Percentiles rank a stretch among this genome's conserved stretches.
These are phyloP conservation scores for Danaus chrysippus DNA, from an alignment of 2,888 invertebrate genomes.

Conservation along the genomic window DNA sequence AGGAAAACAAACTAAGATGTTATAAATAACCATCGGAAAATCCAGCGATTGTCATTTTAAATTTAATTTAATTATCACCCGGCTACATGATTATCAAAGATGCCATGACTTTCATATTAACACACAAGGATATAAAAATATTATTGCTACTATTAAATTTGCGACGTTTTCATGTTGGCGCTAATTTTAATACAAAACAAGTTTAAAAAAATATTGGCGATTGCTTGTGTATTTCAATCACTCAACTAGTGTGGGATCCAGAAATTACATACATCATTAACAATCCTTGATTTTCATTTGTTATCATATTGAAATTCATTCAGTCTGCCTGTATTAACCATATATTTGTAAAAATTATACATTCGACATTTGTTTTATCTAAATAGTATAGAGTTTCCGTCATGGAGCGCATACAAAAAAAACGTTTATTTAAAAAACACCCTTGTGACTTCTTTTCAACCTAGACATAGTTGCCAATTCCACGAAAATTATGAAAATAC, in stretches of 20 bases:
- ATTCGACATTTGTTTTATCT: too few relatives aligned
- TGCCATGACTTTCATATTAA: slow-evolving; percentile 4
- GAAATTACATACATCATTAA: too few relatives aligned
- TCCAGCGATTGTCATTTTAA: neutral
- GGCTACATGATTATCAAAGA: neutral
- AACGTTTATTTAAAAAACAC: too few relatives aligned
- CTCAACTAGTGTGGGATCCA: too few relatives aligned
- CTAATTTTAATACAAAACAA: neutral
- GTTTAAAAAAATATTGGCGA: neutral
- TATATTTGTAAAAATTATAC: too few relatives aligned
- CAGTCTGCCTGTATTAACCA: too few relatives aligned
- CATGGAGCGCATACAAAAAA: too few relatives aligned
- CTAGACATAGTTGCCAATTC: slow-evolving; percentile 2
- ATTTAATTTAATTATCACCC: slow-evolving; percentile 4
- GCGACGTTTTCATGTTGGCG: neutral
- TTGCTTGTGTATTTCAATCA: neutral
- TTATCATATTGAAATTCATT: too few relatives aligned
- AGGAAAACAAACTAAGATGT: neutral
- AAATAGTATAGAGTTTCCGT: too few relatives aligned
- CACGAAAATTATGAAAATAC: neutral
- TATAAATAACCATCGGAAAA: neutral
- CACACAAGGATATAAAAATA: neutral
- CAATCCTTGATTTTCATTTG: too few relatives aligned
- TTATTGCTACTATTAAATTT: neutral
- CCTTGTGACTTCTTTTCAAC: neutral